Base-by-base conservation (phyloP, 2,888 invertebrate species). In the Andrena flavipes region DNA sequence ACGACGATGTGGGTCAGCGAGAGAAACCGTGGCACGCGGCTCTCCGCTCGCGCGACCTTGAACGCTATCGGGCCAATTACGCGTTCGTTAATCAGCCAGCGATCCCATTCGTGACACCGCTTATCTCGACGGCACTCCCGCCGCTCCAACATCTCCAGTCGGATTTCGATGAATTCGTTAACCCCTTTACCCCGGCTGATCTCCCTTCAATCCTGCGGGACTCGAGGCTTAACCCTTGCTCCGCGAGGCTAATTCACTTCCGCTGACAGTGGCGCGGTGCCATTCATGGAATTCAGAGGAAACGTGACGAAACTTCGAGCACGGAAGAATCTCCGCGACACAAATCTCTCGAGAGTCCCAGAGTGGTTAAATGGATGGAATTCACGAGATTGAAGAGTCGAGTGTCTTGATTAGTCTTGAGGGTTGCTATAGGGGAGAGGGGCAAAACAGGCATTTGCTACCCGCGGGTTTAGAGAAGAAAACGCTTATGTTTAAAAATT, bases 1-100 rank as follows among this genome's bases (percentile, higher is more conserved):
- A 73, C 71, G 65, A 87, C 68, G 65, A 87, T 88, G 49, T 87
- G 78, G 86, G 87, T 88, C 86, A 86, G 26, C 67, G 54, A 51
- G 79, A 81, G 84, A 79, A 86, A 80, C 71, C 72, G 84, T 80
- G 65, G 56, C 79, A 77, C 67, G 70, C 68, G 73, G 35, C 65
- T 67, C 54, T 76, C 33, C 72, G 65, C 64, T 75, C 75, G 20
- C 8, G 49, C 62, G 76, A 74, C 88, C 84, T 88, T 88, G 79
- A 88, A 81, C 77, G 23, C 63, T 59, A 82, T 51, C 78, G 54
- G 51, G 30, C 33, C 71, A 68, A 76, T 82, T 80, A 76, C 62
- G 56, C 64, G 72, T 29, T 59, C 49, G 35, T 35, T 63, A 72
- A 77, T 72, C 49, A 42, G 51, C 30, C 26, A 23, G 16, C 29